A percentile compares a stretch with the other conserved stretches of the same genome.
Evolutionary conservation across 2,888 invertebrate genomes (phyloP).

Genomic region (Chloroclystis v-ata): DNA sequence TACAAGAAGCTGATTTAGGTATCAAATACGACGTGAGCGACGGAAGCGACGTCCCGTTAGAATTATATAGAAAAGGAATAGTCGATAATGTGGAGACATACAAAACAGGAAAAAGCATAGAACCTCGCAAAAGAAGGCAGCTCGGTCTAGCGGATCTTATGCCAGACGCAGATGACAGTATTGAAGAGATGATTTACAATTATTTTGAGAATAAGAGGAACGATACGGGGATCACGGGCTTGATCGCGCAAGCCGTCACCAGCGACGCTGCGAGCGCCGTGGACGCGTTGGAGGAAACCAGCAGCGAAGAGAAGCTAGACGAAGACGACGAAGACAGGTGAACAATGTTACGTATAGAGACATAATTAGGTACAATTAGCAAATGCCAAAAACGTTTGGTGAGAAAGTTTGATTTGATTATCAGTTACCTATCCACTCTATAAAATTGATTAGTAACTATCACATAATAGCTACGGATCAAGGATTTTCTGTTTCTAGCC

Average conservation of each 20-base stretch:
- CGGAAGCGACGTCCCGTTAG: conserved; percentile 70
- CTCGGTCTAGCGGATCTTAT: conserved; percentile 63
- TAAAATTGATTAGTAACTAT: background rate
- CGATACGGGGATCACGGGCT: conserved; percentile 58
- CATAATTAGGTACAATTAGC: conserved; percentile 28
- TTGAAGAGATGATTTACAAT: conserved; percentile 64
- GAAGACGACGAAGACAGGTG: conserved; percentile 46
- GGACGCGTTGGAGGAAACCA: conserved; percentile 50
- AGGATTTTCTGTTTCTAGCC: background rate
- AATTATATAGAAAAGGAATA: conserved; percentile 79
- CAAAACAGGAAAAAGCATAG: conserved; percentile 33
- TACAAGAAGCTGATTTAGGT: conserved; percentile 78
- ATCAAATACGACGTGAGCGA: conserved; percentile 78
- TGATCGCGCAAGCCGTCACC: conserved; percentile 62
- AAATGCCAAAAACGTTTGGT: conserved; percentile 50
- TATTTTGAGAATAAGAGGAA: conserved; percentile 61
- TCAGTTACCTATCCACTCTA: conserved; percentile 5
- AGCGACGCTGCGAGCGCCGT: conserved; percentile 50
- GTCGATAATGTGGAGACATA: conserved; percentile 76
- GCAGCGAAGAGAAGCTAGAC: conserved; percentile 36
- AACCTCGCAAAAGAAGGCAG: conserved; percentile 55
- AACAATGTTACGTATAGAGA: conserved; percentile 20
- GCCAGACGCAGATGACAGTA: conserved; percentile 63
- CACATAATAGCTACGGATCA: background rate
- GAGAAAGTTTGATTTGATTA: conserved; percentile 23